These are phyloP conservation scores for Hololepta plana DNA, from an alignment of 2,888 invertebrate genomes.

Conservation along the genomic window DNA sequence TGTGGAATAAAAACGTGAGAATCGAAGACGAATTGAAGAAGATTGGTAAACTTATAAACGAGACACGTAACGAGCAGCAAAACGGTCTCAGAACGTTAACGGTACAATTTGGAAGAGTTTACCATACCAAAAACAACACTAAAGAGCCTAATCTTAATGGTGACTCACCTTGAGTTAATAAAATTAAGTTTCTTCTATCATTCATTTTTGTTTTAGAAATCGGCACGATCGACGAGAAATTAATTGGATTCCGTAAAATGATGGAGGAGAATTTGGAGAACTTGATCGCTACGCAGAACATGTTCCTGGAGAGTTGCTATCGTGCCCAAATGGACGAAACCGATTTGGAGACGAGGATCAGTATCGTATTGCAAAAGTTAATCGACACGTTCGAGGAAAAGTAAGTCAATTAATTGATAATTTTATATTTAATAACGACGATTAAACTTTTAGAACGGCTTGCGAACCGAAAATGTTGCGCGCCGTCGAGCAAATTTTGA, in stretches of 20 bases:
- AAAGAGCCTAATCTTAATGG: too few relatives aligned
- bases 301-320: conserved; percentile 47
- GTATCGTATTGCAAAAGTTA: conserved; percentile 40
- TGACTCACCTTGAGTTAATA: too few relatives aligned
- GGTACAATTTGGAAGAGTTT: conserved; percentile 19
- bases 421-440: background rate
- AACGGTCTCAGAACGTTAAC: conserved; percentile 20
- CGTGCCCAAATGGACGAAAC: conserved; percentile 46
- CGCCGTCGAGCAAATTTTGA: conserved; percentile 33
- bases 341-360: conserved; percentile 36
- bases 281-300: conserved; percentile 39
- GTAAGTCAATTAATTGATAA: conserved; percentile 26
- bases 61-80: conserved; percentile 20
- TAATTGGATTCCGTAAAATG: conserved; percentile 18
- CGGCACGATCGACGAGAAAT: too few relatives aligned
- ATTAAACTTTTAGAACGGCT: conserved; percentile 30
- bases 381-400: conserved; percentile 42
- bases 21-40: too few relatives aligned
- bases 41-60: conserved; percentile 11
- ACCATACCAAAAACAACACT: too few relatives aligned
- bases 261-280: conserved; percentile 34
- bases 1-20: too few relatives aligned
- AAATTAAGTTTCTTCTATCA: too few relatives aligned
- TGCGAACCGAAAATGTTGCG: conserved; percentile 36
- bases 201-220: too few relatives aligned